Base-by-base conservation (phyloP, 2,797 vertebrate genomes). In the Schizopygopsis malacanthus region DNA sequence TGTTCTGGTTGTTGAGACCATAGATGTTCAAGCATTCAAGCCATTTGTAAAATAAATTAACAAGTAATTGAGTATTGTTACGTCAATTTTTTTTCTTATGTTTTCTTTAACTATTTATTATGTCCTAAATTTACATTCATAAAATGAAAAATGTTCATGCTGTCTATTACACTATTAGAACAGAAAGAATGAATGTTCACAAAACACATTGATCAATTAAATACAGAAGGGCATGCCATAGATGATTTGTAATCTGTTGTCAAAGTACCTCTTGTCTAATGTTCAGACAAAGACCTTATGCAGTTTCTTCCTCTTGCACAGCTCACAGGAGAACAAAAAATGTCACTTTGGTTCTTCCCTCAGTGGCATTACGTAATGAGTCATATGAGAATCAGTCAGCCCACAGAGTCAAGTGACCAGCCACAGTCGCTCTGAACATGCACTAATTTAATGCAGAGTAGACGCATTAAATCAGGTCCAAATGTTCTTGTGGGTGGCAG, bases 331-430 rank as follows among this genome's bases (percentile, higher is more conserved):
- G 47, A 78, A 77, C 71, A 65, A 41, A 76, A 73, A 77, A 77
- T n/a, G 45, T 71, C 37, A 84, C 65, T 59, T 70, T 71, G 37
- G 63, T 70, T 39, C 4, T 54, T 6, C 45, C 59, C 39, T 84
- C 15, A 69, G 47, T 84, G 47, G n/a, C 10, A 28, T 84, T 78
- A 70, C 50, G 16, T 70, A 56, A 78, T 69, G 16, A 41, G 63
- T 69, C 45, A 83, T 63, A 37, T 69, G 61, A 84, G 47, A 84
- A 33, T 69, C 63, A 69, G 28, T 67, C 47, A 78, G 47, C 25
- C 52, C 41, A 54, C 65, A 59, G 41, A 22, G 65, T 85, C 84
- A 72, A 72, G 50, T 72, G 41, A 63, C 69, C 33, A 65, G 56
- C 25, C 81, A 45, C 39, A 33, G 25, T 83, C 18, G 10, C 81